phyloP scores from a whole-genome alignment of 2,888 invertebrate genomes.

The Xestia ashworthii region DNA sequence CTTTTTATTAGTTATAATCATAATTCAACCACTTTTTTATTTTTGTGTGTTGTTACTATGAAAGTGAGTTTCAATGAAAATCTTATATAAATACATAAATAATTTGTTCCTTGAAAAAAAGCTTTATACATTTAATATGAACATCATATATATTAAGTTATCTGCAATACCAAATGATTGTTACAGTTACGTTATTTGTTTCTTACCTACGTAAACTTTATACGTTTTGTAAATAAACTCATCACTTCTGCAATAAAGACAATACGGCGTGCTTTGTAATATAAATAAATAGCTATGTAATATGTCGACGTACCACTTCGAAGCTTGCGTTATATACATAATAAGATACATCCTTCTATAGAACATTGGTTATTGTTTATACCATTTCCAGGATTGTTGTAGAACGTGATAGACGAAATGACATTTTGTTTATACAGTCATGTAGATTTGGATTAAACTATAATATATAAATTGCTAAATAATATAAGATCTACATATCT shows the following conservation, averaged over 20 bases:
- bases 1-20: too few species aligned
- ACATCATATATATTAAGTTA: conserved; percentile 44
- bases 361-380: conserved; percentile 54
- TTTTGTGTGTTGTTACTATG: neutral
- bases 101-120: conserved; percentile 56
- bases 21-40: too few species aligned
- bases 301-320: conserved; percentile 51
- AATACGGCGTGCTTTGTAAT: conserved; percentile 87
- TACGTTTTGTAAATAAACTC: conserved; percentile 64
- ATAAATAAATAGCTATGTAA: conserved; percentile 74
- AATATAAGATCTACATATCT: conserved; percentile 58
- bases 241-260: conserved; percentile 81
- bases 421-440: conserved; percentile 42
- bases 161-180: conserved; percentile 38
- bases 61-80: neutral
- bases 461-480: conserved; percentile 37
- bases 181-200: conserved; percentile 35
- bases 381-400: conserved; percentile 57
- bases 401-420: conserved; percentile 27
- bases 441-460: conserved; percentile 29
- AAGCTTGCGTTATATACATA: conserved; percentile 53
- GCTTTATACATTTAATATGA: conserved; percentile 51
- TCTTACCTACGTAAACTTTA: conserved; percentile 33
- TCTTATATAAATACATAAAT: conserved; percentile 27
- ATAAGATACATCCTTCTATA: conserved; percentile 41